These are phyloP conservation scores for Anaspis maculata DNA, from an alignment of 2,888 invertebrate genomes.

Conservation along the genomic window DNA sequence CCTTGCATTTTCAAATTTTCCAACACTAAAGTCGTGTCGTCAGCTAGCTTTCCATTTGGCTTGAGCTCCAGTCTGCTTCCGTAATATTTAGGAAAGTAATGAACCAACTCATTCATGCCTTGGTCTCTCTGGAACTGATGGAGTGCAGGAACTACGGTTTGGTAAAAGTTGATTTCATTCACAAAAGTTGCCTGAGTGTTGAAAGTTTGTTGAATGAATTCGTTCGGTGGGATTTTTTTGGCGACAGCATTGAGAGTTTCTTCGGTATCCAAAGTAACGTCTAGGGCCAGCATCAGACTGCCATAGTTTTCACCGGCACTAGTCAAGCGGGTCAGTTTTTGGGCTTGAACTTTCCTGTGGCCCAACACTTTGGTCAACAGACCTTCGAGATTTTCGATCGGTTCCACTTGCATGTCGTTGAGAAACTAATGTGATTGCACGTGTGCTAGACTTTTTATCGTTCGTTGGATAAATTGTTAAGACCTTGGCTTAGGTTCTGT, in stretches of 20 bases:
- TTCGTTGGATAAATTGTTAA: too few species aligned
- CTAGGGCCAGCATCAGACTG: too few species aligned
- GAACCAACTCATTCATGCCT: conserved; percentile 7
- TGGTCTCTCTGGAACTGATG: conserved; percentile 9
- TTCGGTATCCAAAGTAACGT: too few species aligned
- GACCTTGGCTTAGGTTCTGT: too few species aligned
- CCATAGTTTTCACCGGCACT: too few species aligned
- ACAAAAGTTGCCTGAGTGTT: conserved; percentile 11
- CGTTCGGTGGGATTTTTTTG: conserved; percentile 13
- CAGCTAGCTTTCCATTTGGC: conserved; percentile 36
- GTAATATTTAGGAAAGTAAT: conserved; percentile 12
- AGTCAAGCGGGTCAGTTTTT: too few species aligned
- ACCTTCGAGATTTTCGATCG: too few species aligned
- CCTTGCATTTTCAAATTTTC: conserved; percentile 45
- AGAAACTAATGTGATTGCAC: too few species aligned
- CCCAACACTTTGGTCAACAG: too few species aligned
- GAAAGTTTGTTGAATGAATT: conserved; percentile 9
- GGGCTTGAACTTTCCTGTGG: too few species aligned
- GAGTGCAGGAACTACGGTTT: conserved; percentile 9
- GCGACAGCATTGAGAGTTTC: conserved; percentile 13
- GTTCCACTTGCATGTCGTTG: too few species aligned
- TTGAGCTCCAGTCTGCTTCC: conserved; percentile 24
- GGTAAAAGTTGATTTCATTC: conserved; percentile 14
- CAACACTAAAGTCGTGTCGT: conserved; percentile 45
- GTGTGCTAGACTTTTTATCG: too few species aligned